These are phyloP conservation scores for Drosophila virilis DNA, from an alignment of 1,140 invertebrate genomes.

Conservation along the genomic window DNA sequence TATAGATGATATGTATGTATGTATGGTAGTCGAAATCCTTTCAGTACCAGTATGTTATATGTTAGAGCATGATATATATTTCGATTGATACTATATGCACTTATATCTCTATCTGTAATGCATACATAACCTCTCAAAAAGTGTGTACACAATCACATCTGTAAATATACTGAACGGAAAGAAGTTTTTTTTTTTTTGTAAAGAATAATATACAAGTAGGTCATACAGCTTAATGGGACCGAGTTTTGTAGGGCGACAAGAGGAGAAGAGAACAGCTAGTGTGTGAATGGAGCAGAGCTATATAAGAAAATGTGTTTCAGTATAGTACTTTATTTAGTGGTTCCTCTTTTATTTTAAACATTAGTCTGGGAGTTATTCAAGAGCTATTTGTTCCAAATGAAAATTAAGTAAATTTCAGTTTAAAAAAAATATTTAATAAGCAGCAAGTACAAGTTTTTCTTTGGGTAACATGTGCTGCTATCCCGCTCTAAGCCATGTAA, in stretches of 20 bases:
- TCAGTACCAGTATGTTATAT: constrained; percentile 8
- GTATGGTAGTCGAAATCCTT: not conserved
- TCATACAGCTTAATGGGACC: not conserved
- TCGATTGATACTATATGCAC: constrained; percentile 4
- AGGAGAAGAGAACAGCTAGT: not conserved
- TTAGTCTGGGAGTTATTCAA: too few species aligned
- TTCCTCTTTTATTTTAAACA: too few species aligned
- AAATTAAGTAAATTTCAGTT: not conserved
- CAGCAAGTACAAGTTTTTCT: not conserved
- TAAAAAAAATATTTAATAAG: not conserved
- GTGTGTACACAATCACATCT: not conserved
- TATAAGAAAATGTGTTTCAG: not conserved
- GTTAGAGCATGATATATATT: constrained; percentile 3
- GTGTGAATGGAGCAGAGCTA: not conserved
- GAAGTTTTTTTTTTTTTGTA: not conserved
- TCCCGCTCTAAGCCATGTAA: constrained; percentile 4
- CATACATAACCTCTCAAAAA: too few species aligned
- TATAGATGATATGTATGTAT: constrained; percentile 18
- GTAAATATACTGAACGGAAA: not conserved
- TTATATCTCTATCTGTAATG: not conserved
- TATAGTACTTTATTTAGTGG: not conserved
- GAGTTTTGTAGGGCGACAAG: not conserved
- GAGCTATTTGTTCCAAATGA: too few species aligned
- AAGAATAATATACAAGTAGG: not conserved
- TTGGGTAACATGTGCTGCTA: not conserved